Conservation (phyloP, 53 echinoderm and acorn worm genomes). For the Astropecten irregularis region DNA sequence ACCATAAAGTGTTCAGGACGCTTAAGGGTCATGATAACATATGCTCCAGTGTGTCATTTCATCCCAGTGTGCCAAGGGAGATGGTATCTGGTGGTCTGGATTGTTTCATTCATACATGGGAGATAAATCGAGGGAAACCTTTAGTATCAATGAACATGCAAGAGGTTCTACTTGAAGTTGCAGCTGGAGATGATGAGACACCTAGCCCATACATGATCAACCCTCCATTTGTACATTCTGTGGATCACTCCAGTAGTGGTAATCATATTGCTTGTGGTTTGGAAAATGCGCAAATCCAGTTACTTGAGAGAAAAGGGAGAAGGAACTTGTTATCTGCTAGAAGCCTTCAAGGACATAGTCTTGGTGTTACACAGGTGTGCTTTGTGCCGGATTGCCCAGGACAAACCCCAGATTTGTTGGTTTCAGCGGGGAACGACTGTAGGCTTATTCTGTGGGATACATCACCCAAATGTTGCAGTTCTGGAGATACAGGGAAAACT, state of each 20-base stretch:
- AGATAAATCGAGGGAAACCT: conserved; percentile 39
- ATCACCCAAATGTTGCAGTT: background rate
- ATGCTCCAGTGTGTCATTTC: conserved; percentile 58
- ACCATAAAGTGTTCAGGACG: conserved; percentile 52
- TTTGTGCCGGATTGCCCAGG: conserved; percentile 19
- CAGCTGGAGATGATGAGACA: background rate
- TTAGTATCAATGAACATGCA: conserved; percentile 41
- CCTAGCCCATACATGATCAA: conserved; percentile 54
- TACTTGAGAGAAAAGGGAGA: conserved; percentile 48
- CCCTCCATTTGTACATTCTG: conserved; percentile 66
- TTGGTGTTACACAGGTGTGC: conserved; percentile 62
- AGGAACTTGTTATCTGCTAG: background rate
- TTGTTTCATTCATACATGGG: conserved; percentile 55
- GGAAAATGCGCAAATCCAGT: conserved; percentile 55
- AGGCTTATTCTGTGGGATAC: conserved; percentile 58
- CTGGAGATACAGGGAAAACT: background rate
- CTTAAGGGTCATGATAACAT: conserved; percentile 57
- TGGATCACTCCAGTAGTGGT: conserved; percentile 32
- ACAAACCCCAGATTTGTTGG: conserved; percentile 1
- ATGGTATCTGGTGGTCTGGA: conserved; percentile 57
- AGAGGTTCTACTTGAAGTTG: background rate
- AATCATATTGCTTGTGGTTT: conserved; percentile 49
- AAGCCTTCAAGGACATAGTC: conserved; percentile 48
- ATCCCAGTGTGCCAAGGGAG: conserved; percentile 41
- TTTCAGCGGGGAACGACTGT: conserved; percentile 71